Evolutionary conservation across 1,140 invertebrate species (phyloP).

Genomic region (Drosophila burlai): DNA sequence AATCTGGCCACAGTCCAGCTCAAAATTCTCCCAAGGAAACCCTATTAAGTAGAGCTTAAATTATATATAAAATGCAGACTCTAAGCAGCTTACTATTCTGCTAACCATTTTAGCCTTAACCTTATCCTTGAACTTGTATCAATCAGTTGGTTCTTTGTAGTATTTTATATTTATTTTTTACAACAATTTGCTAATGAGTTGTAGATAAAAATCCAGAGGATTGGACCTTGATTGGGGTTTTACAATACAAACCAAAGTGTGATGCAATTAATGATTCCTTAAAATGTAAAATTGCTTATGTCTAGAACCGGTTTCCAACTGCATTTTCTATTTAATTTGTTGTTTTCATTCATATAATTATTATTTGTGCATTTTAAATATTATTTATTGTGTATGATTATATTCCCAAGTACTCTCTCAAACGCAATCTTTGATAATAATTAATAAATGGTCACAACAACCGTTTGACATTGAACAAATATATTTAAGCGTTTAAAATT

Average conservation of each 20-base stretch:
- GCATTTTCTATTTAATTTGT: not conserved
- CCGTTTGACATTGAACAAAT: too few species aligned
- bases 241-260: conserved; percentile 1
- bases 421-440: not conserved
- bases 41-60: accelerated
- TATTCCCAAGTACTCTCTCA: too few species aligned
- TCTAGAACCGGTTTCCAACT: conserved; percentile 4
- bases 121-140: not conserved
- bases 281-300: not conserved
- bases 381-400: too few species aligned
- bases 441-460: not conserved
- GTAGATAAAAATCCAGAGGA: not conserved
- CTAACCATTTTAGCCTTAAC: not conserved
- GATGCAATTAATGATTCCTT: not conserved
- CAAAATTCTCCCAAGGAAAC: not conserved
- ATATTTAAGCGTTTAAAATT: too few species aligned
- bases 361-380: not conserved
- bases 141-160: not conserved
- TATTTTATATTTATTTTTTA: not conserved
- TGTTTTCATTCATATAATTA: not conserved
- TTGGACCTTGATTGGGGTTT: not conserved
- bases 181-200: not conserved
- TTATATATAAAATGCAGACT: not conserved
- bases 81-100: too few species aligned
- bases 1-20: not conserved